Conservation (phyloP, 2,113 vertebrate genomes). For the Cavia aperea region DNA sequence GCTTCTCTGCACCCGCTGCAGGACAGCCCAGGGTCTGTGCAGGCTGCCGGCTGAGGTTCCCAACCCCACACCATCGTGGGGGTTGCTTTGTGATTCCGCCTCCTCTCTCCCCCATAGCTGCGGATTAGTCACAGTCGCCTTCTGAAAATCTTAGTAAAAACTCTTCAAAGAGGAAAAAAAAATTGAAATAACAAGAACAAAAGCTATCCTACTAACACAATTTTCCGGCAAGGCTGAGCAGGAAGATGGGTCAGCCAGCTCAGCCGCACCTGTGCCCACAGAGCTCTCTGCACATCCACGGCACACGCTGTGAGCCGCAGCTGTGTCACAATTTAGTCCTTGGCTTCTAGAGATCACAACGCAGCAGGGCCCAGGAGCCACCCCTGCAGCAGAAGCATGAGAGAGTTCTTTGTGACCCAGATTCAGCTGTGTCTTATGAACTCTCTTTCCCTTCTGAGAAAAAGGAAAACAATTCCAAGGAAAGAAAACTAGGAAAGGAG, state of each 20-base stretch:
- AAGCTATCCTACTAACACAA: slow-evolving; percentile 12
- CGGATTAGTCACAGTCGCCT: neutral
- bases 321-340: accelerated
- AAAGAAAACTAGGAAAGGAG: neutral
- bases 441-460: neutral
- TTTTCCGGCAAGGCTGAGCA: neutral
- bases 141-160: neutral
- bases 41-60: neutral
- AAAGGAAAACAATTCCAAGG: neutral
- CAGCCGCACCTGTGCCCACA: neutral
- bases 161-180: neutral
- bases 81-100: neutral
- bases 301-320: accelerated
- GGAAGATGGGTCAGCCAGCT: neutral
- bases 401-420: neutral
- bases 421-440: neutral
- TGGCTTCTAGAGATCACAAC: neutral
- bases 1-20: neutral
- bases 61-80: accelerated
- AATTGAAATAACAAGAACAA: slow-evolving; percentile 17
- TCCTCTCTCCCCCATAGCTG: neutral
- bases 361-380: neutral
- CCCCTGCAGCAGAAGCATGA: neutral
- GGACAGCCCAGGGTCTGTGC: neutral
- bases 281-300: neutral